Evolutionary conservation across 2,797 vertebrate species (phyloP).

Genomic region (Eidolon dupreanum): DNA sequence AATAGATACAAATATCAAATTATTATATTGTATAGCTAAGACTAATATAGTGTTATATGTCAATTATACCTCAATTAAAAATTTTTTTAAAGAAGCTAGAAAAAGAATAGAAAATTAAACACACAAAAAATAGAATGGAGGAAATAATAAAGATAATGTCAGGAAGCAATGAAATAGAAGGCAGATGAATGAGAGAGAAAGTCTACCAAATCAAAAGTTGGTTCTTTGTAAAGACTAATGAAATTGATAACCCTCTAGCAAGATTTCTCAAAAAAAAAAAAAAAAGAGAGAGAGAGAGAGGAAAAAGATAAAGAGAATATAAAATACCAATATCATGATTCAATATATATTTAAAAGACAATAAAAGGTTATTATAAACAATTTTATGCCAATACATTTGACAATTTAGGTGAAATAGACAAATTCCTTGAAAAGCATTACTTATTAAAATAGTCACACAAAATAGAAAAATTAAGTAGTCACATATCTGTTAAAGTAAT

Average conservation of each 20-base stretch:
- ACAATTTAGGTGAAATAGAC: neutral
- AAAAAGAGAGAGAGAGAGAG: neutral
- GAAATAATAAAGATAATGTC: neutral
- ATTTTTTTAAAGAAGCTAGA: neutral
- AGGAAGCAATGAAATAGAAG: neutral
- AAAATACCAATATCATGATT: neutral
- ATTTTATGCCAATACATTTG: neutral
- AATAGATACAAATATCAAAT: neutral
- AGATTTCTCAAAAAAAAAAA: neutral
- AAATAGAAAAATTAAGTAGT: neutral
- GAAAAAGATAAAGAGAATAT: neutral
- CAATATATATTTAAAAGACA: neutral
- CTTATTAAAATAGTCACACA: neutral
- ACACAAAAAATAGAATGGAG: neutral
- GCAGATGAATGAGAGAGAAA: neutral
- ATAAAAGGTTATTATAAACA: neutral
- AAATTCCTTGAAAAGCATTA: neutral
- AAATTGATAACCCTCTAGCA: neutral
- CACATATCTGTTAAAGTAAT: neutral
- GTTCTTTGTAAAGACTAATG: neutral
- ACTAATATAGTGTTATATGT: neutral
- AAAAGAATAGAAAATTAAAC: neutral
- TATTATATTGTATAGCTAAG: neutral
- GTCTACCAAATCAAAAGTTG: neutral
- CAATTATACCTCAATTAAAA: neutral